Evolutionary conservation across 2,797 vertebrate genomes (phyloP).

Genomic region (Galago senegalensis): DNA sequence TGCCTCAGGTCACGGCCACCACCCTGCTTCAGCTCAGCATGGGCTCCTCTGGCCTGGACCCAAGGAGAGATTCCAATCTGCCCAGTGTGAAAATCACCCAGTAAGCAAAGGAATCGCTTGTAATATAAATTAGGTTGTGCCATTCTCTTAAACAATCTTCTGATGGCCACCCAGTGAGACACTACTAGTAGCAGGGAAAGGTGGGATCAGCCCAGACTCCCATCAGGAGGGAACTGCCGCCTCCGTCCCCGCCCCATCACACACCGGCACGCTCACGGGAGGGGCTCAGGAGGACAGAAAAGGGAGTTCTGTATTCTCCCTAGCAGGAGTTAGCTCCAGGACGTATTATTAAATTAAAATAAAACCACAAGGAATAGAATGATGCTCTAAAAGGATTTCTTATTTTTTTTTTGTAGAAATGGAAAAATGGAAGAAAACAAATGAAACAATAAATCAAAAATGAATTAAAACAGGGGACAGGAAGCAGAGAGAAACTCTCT

Average conservation of each 20-base stretch:
- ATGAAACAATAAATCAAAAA: not conserved
- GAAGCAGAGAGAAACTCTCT: not conserved
- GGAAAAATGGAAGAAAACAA: not conserved
- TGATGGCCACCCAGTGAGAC: accelerated
- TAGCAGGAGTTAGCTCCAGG: not conserved
- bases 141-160: not conserved
- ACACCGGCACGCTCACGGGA: not conserved
- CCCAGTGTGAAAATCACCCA: accelerated
- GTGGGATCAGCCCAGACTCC: accelerated
- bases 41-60: not conserved
- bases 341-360: not conserved
- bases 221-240: accelerated
- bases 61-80: accelerated
- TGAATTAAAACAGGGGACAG: not conserved
- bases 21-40: accelerated
- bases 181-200: accelerated
- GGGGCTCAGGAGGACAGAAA: accelerated
- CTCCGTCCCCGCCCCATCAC: not conserved
- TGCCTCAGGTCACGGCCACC: accelerated
- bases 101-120: accelerated
- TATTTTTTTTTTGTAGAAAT: not conserved
- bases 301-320: accelerated
- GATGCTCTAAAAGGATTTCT: not conserved
- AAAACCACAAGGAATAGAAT: not conserved
- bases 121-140: accelerated